Percentiles rank a stretch among this genome's conserved stretches.
Evolutionary conservation across 2,113 vertebrate species (phyloP).

Genomic region (Halcyon malimbica): DNA sequence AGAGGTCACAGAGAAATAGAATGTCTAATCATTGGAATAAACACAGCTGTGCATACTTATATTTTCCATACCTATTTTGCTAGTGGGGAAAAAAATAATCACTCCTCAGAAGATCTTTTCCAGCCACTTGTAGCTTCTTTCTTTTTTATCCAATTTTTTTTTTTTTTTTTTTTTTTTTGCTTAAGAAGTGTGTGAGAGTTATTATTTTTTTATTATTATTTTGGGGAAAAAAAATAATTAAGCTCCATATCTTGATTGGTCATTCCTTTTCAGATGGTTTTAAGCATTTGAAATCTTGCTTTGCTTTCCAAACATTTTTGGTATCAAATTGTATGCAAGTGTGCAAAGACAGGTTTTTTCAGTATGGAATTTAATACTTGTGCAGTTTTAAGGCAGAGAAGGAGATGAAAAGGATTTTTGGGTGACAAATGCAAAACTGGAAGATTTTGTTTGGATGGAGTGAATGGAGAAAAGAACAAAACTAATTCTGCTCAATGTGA

Average conservation of each 20-base stretch:
- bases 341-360: background rate
- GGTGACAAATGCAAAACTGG: background rate
- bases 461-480: background rate
- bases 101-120: constrained; percentile 43
- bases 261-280: background rate
- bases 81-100: constrained; percentile 28
- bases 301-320: constrained; percentile 10
- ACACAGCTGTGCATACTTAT: constrained; percentile 73
- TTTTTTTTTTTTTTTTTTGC: constrained; percentile 17
- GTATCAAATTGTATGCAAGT: background rate
- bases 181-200: background rate
- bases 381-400: constrained; percentile 2
- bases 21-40: constrained; percentile 74
- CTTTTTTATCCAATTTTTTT: background rate
- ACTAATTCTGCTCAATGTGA: background rate
- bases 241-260: background rate
- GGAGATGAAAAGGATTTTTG: constrained; percentile 27
- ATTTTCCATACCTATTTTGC: constrained; percentile 64
- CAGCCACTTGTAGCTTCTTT: constrained; percentile 31
- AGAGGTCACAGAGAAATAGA: constrained; percentile 69
- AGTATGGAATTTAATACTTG: background rate
- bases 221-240: background rate
- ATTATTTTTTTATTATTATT: background rate
- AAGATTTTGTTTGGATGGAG: background rate
- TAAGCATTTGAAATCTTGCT: background rate